Evolutionary conservation across 2,797 vertebrate species (phyloP), one percentile per base, ranked within the genome.

Genomic region (Chanos chanos): DNA sequence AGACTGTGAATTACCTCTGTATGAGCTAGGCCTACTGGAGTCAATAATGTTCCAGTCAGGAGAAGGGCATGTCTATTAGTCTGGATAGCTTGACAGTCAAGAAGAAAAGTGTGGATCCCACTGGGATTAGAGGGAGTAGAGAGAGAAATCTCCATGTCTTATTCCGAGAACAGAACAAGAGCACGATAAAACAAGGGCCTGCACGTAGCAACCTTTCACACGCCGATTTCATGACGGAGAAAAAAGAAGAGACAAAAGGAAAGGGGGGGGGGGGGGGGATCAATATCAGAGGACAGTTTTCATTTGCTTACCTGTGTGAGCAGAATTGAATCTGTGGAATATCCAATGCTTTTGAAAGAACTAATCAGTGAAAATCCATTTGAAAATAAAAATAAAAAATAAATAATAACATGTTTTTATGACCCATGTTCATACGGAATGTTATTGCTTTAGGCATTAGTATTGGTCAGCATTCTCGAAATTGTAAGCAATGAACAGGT

Each of bases 161-260:
- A 24, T 4, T 57, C 19, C 57, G 16, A 13, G 47, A 48, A 52
- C 13, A 62, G 10, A 44, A 18, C 18, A 30, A 21, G 16, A 50
- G 50, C 10, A 24, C 31, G 54, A 59, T 53, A 58, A 34, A 62
- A 37, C n/a, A 10, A 7, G 4, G 34, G 9, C 9, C 3, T 15
- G 19, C 4, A 5, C 15, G 57, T 24, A 8, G 44, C 25, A 62
- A 50, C 65, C 65, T 56, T 68, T 64, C 7, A 50, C 13, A 41
- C 19, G 4, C 1, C 31, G 43, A 33, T 31, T 41, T 31, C 22
- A 9, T 7, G 34, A 53, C 28, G 5, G 33, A 53, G 7, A 39
- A 43, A 43, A 36, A 19, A 24, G n/a, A n/a, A n/a, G 13, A 40
- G 45, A 66, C 47, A 59, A 52, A 59, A 43, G 50, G 27, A n/a